phyloP scores from a whole-genome alignment of 2,888 invertebrate species.

The Chironomus tentans region DNA sequence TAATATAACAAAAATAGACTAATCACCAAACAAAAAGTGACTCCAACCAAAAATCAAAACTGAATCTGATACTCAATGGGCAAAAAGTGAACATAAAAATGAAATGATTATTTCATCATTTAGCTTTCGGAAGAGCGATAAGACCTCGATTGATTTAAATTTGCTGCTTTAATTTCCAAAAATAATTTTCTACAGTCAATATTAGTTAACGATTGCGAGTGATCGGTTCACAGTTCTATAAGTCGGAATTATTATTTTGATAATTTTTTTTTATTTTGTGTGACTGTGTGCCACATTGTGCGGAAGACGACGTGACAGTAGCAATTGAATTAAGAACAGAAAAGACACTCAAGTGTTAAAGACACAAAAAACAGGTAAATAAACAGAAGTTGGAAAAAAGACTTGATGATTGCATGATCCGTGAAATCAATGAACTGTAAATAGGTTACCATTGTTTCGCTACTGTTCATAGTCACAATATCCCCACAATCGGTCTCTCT shows the following conservation, averaged over 20 bases:
- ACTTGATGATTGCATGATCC: conserved; percentile 13
- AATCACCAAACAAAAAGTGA: no score
- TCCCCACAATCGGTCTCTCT: neutral
- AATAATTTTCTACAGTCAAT: neutral
- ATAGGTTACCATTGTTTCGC: conserved; percentile 2
- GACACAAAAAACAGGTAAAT: neutral
- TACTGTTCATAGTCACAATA: neutral
- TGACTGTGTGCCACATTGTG: no score
- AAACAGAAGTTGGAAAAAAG: neutral
- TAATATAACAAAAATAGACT: no score
- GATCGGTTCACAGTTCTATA: neutral
- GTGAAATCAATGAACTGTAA: conserved; percentile 20
- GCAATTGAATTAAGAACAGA: neutral
- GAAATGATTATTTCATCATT: no score
- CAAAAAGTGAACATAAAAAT: no score
- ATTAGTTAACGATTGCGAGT: conserved; percentile 17
- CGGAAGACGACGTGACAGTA: no score
- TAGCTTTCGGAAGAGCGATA: no score
- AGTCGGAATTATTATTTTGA: neutral
- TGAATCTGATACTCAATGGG: no score
- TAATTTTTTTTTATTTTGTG: neutral
- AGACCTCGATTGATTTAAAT: no score
- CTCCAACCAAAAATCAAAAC: no score
- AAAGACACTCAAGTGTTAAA: conserved; percentile 7
- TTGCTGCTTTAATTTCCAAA: no score